Base-by-base conservation (phyloP, 2,113 vertebrate species). In the Fulica atra region DNA sequence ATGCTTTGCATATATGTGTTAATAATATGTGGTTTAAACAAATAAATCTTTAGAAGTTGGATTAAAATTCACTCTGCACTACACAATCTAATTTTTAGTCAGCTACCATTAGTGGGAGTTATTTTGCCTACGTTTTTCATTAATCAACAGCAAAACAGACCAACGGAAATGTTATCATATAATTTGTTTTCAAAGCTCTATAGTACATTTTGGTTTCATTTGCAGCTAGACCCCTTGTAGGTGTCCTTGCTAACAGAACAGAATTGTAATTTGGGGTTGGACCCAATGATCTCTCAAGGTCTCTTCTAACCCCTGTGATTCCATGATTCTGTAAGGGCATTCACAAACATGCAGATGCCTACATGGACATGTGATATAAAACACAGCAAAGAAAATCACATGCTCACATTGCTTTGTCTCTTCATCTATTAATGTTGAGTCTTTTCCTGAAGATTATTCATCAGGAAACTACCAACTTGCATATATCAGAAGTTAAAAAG, bases 11-110 rank as follows among this genome's bases (percentile, higher is more conserved):
- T 72, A 12, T 78, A 26, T 0, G 2, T 1, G 1, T 83, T 93
- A 1, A 3, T 66, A 93, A 74, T 74, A 92, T 1, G 2, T 16
- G 38, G 26, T 64, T 88, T 81, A 79, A 94, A 77, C 31, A 86
- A 86, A 80, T 36, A 88, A 26, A 76, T 74, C 64, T 33, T 81
- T 38, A 91, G 17, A 81, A 88, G 28, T 2, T 63, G 36, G 61
- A 89, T 93, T 91, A 89, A 95, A 88, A 94, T 87, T 89, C 81
- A 69, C n/a, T 79, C 50, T 60, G 48, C 13, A 23, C 23, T 66
- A 69, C 21, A 60, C 29, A 73, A 66, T 56, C 54, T 73, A 28
- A 81, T 86, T 88, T 89, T 69, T 46, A 79, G 81, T 91, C 81
- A 83, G 90, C 29, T 92, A 69, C 56, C 48, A 53, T 61, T 66